Conservation (phyloP, 2,797 vertebrate genomes). For the Thalassophryne amazonica region DNA sequence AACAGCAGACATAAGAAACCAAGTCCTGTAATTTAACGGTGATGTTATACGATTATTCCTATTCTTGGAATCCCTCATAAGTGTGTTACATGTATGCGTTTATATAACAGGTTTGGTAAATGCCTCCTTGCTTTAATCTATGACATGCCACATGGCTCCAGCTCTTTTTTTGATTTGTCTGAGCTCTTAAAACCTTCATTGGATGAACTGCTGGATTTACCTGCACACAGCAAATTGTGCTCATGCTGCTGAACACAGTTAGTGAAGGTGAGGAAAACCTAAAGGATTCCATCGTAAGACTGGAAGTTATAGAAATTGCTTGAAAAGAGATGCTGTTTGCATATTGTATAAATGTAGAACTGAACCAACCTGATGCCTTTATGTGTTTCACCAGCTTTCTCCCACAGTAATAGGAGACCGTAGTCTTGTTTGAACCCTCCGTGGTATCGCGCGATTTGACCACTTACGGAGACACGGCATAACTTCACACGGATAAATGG, state of each 20-base stretch:
- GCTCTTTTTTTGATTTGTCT: constrained; percentile 53
- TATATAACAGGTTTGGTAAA: constrained; percentile 16
- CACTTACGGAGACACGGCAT: too few species aligned
- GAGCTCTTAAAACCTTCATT: constrained; percentile 67
- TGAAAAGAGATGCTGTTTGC: too few species aligned
- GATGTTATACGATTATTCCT: neutral
- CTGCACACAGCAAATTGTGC: constrained; percentile 47
- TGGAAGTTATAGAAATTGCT: too few species aligned
- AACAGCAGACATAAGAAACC: neutral
- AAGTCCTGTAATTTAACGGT: neutral
- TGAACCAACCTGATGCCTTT: too few species aligned
- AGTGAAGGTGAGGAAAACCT: neutral
- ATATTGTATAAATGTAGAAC: too few species aligned
- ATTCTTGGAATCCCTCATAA: neutral
- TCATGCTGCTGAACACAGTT: constrained; percentile 10
- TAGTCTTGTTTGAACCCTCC: too few species aligned
- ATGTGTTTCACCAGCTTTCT: too few species aligned
- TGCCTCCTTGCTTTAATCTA: constrained; percentile 14
- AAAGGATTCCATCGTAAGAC: neutral
- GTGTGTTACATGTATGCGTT: neutral
- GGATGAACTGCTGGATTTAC: constrained; percentile 60
- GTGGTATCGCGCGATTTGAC: too few species aligned
- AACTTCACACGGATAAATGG: too few species aligned
- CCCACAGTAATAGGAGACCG: too few species aligned
- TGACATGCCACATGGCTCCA: constrained; percentile 24